phyloP scores from a whole-genome alignment of 2,113 vertebrate genomes.

The Stictonetta naevosa region DNA sequence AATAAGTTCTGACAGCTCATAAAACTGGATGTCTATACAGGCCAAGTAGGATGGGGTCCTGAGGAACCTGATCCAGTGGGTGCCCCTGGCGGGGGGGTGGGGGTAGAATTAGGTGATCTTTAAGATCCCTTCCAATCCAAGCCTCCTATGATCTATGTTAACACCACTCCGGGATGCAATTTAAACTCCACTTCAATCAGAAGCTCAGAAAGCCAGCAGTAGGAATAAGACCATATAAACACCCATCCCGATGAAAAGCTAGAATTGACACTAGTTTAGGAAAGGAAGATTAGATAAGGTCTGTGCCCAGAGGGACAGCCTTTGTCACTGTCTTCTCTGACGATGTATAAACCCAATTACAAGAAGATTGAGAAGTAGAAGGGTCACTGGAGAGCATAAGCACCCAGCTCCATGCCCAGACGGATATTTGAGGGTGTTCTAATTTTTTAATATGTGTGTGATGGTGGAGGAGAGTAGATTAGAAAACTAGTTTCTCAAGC shows the following conservation, averaged over 20 bases:
- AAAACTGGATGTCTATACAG: neutral
- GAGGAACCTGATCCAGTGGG: no score
- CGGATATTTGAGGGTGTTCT: neutral
- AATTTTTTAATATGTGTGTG: no score
- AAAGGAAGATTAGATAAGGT: neutral
- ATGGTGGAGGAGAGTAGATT: rapidly evolving
- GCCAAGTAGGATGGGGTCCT: no score
- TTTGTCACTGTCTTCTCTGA: neutral
- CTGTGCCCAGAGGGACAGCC: neutral
- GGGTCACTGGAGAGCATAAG: neutral
- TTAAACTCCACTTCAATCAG: neutral
- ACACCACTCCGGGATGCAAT: rapidly evolving
- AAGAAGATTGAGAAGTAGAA: neutral
- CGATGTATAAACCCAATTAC: neutral
- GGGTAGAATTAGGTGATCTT: no score
- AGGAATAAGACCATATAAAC: neutral
- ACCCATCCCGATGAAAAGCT: neutral
- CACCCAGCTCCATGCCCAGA: neutral
- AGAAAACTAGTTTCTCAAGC: neutral
- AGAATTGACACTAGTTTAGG: no score
- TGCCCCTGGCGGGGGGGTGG: no score
- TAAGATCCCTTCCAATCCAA: no score
- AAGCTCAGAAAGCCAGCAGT: neutral
- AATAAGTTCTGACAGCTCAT: neutral
- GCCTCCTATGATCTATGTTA: neutral